Evolutionary conservation across 2,797 vertebrate species (phyloP), one percentile per base, ranked within the genome.

Genomic region (Coranthus polyacanthus): DNA sequence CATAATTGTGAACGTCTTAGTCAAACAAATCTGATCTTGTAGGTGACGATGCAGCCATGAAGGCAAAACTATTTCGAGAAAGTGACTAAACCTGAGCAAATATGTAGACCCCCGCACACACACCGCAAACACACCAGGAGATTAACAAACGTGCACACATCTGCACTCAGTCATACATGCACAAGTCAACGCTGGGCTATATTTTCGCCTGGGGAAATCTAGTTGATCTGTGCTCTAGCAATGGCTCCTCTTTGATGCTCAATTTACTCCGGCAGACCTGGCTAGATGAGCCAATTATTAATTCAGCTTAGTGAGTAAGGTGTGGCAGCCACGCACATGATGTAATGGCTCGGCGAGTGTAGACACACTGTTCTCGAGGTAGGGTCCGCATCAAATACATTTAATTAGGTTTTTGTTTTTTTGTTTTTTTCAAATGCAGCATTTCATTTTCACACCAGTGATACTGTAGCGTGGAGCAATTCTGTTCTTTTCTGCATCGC

Each of bases 231-330:
- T 61, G 84, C 85, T 82, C 68, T 34, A 52, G 65, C 84, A 71
- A 72, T 13, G 68, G 77, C 68, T 81, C 82, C 70, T 79, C 86
- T 89, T 88, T 90, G 88, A 90, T 83, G 88, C 86, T 78, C 86
- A 92, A 91, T 93, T 92, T 93, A 86, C 87, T 89, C 84, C 76
- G 85, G 81, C 87, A 90, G 89, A 89, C 81, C 84, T 88, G 88
- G 81, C 90, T 71, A 85, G 81, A 86, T 69, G 73, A 91, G 81
- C 88, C 88, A 86, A 88, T 94, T 92, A 92, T 85, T 84, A 91
- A 92, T 88, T 83, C 83, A 74, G 73, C 65, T 71, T 77, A 69
- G 79, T 52, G 41, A 83, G 81, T 75, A 45, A 62, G 72, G 52
- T 53, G 78, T 73, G 77, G 79, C 53, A 64, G 71, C 72, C 66